Conservation (phyloP, 2,888 invertebrate genomes). For the Opisthograptis luteolata region DNA sequence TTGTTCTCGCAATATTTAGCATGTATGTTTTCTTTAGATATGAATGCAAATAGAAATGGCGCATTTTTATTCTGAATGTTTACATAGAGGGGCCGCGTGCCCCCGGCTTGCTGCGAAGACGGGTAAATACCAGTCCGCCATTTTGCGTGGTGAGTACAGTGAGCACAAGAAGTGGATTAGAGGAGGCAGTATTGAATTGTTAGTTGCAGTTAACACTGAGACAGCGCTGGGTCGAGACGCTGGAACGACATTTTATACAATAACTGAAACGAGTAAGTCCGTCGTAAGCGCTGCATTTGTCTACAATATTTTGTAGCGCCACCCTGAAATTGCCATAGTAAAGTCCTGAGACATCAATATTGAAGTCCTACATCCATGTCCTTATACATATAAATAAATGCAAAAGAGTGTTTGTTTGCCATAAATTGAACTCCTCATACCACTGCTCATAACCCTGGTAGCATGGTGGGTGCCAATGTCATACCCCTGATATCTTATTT, state of each 20-base stretch:
- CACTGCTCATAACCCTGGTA: no score
- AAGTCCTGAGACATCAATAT: no score
- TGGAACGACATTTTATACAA: not conserved
- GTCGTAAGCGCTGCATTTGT: no score
- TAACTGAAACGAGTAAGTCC: no score
- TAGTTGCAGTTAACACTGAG: not conserved
- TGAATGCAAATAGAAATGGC: slow-evolving; percentile 84
- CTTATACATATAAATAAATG: no score
- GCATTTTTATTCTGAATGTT: slow-evolving; percentile 82
- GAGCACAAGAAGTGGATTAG: slow-evolving; percentile 61
- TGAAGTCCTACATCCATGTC: no score
- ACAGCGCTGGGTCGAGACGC: not conserved
- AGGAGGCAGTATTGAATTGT: slow-evolving; percentile 29
- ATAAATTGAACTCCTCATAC: no score
- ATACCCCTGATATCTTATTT: no score
- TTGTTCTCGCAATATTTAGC: slow-evolving; percentile 74
- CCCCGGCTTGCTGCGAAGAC: slow-evolving; percentile 44
- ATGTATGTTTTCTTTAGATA: slow-evolving; percentile 84
- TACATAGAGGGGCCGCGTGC: slow-evolving; percentile 75
- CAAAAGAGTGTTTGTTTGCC: no score
- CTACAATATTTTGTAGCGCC: no score
- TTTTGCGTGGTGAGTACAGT: slow-evolving; percentile 69
- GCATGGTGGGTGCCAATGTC: no score
- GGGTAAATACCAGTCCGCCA: slow-evolving; percentile 70
- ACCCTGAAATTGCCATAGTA: no score